Percentiles rank a stretch among this genome's conserved stretches.
These are phyloP conservation scores for Oeneis ivallda DNA, from an alignment of 2,888 invertebrate species.

Conservation along the genomic window DNA sequence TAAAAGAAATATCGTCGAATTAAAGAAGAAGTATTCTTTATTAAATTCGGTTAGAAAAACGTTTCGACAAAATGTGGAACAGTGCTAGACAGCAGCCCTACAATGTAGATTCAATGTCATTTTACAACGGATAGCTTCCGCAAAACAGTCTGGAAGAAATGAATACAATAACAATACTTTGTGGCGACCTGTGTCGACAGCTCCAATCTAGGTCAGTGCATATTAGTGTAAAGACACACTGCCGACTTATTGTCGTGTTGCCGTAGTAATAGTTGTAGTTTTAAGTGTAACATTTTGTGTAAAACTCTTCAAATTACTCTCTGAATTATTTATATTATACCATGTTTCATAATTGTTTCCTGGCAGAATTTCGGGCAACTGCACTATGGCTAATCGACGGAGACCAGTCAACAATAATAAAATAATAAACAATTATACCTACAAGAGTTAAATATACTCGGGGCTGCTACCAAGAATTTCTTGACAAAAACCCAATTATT, in stretches of 20 bases:
- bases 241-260: background rate
- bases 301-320: too few species aligned
- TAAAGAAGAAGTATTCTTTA: too few species aligned
- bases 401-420: too few species aligned
- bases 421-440: too few species aligned
- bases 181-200: constrained; percentile 23
- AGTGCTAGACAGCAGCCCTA: background rate
- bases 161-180: constrained; percentile 24
- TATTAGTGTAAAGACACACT: constrained; percentile 17
- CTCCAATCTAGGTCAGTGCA: constrained; percentile 31
- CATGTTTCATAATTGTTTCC: too few species aligned
- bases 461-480: too few species aligned
- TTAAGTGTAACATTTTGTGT: background rate
- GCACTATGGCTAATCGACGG: too few species aligned
- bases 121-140: constrained; percentile 15
- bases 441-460: too few species aligned
- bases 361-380: too few species aligned
- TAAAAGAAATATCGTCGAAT: too few species aligned
- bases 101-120: background rate
- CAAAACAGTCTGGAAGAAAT: constrained; percentile 16
- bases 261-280: background rate
- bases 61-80: background rate
- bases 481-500: too few species aligned
- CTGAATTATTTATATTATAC: too few species aligned
- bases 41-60: background rate